Evolutionary conservation across 2,797 vertebrate species (phyloP), one percentile per base, ranked within the genome.

Genomic region (Paratrypauchen microcephalus): DNA sequence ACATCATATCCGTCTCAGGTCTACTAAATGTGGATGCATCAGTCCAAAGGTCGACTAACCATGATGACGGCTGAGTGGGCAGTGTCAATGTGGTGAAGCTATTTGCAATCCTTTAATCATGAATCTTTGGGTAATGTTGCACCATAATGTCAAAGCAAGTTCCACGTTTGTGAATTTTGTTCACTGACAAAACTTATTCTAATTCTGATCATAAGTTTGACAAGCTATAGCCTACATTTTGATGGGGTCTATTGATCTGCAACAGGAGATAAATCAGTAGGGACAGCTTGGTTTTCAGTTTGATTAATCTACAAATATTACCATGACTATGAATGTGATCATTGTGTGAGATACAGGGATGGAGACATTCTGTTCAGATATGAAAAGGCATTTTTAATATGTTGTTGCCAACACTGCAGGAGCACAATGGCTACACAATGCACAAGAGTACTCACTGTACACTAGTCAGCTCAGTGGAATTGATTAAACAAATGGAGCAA

Each of bases 1-100:
- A 74, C n/a, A 16, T 67, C 68, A 48, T 23, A 11, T 66, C 24
- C 65, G 65, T 45, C 58, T 65, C 50, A 71, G 30, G 60, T 72
- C 78, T 59, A 52, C 77, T 68, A 67, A 65, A 78, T 74, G 70
- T 66, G 24, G 62, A 78, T 76, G 71, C 69, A 64, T 80, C 75
- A 1, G 77, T 83, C 79, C 86, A 89, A 87, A 90, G 87, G 77
- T 89, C 65, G 57, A 50, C 41, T 50, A 39, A 64, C 61, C 23
- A 58, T n/a, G 56, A 50, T 45, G 64, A 65, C 21, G 70, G 62
- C 71, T 68, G 71, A 63, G 61, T 63, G 71, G 74, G 64, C 15
- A 23, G 6, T 47, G 68, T 41, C 9, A 13, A 50, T 26, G n/a
- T 18, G 50, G 41, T 54, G 32, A 68, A 68, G 48, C 62, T 56